Conservation (phyloP, 2,888 invertebrate species). For the Enchytraeus crypticus region DNA sequence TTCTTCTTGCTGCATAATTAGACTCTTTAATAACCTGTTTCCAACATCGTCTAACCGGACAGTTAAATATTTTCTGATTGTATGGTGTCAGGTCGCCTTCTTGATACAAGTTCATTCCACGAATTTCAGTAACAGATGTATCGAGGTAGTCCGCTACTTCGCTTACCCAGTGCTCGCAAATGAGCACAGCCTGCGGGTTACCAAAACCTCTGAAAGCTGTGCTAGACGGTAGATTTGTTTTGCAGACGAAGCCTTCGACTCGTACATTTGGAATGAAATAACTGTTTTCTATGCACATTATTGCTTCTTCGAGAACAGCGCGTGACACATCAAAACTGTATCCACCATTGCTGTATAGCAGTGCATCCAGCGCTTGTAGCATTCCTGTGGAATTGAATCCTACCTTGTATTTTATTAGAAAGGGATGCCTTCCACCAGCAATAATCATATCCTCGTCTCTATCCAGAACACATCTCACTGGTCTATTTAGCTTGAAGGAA, state of each 20-base stretch:
- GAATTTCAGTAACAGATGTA: slow-evolving; percentile 42
- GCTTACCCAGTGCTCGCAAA: slow-evolving; percentile 32
- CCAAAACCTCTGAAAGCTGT: slow-evolving; percentile 69
- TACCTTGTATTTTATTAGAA: slow-evolving; percentile 72
- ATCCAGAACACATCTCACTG: slow-evolving; percentile 75
- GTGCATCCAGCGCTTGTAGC: slow-evolving; percentile 63
- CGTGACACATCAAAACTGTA: slow-evolving; percentile 67
- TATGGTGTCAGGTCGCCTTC: slow-evolving; percentile 72
- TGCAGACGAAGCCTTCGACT: slow-evolving; percentile 62
- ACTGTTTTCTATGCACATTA: slow-evolving; percentile 61
- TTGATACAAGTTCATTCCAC: slow-evolving; percentile 65
- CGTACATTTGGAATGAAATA: slow-evolving; percentile 68
- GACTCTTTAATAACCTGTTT: slow-evolving; percentile 65
- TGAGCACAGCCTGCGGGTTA: slow-evolving; percentile 34
- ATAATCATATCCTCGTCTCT: slow-evolving; percentile 88
- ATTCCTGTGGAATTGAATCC: slow-evolving; percentile 68
- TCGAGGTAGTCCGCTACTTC: slow-evolving; percentile 51
- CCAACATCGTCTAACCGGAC: slow-evolving; percentile 64
- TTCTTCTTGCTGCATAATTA: slow-evolving; percentile 57
- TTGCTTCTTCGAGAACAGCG: slow-evolving; percentile 65
- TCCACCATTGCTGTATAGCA: slow-evolving; percentile 74
- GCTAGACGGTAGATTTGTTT: slow-evolving; percentile 81
- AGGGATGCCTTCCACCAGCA: slow-evolving; percentile 82
- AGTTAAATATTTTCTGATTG: slow-evolving; percentile 63
- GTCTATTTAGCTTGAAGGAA: slow-evolving; percentile 55